phyloP scores from a whole-genome alignment of 1,140 invertebrate species.

The Solen grandis region DNA sequence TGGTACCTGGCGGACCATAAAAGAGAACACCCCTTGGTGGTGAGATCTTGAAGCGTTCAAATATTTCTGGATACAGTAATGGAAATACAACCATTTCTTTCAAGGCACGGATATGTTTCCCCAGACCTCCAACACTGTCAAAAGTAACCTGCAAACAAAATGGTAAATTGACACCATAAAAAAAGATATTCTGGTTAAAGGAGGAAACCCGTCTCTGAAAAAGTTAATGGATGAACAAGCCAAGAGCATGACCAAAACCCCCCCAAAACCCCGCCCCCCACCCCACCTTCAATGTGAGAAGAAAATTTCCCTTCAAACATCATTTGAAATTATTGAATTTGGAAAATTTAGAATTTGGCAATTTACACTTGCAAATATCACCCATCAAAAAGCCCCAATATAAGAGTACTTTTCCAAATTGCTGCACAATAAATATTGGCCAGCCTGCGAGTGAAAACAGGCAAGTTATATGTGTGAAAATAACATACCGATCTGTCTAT shows the following conservation, averaged over 20 bases:
- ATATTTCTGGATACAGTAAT: constrained; percentile 82
- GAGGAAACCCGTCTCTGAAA: too few species aligned
- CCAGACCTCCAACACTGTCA: constrained; percentile 89
- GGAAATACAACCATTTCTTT: constrained; percentile 89
- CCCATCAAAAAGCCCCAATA: neutral
- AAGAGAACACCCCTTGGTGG: constrained; percentile 82
- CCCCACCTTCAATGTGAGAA: neutral
- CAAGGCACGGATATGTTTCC: constrained; percentile 91
- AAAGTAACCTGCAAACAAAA: constrained; percentile 81
- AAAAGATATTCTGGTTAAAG: too few species aligned
- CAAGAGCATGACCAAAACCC: too few species aligned
- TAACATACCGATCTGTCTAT: constrained; percentile 84
- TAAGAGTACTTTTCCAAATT: neutral
- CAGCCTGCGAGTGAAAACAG: too few species aligned
- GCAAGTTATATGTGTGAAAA: too few species aligned
- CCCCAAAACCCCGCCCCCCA: neutral
- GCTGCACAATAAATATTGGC: too few species aligned
- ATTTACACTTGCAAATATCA: neutral
- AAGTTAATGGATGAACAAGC: too few species aligned
- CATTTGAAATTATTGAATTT: too few species aligned
- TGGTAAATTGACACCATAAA: neutral
- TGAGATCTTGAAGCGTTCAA: constrained; percentile 81
- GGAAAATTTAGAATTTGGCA: too few species aligned
- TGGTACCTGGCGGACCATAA: constrained; percentile 83
- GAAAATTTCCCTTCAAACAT: too few species aligned